Evolutionary conservation across 1,140 invertebrate species (phyloP), one percentile per base, ranked within the genome.

Genomic region (Cotesia vestalis): DNA sequence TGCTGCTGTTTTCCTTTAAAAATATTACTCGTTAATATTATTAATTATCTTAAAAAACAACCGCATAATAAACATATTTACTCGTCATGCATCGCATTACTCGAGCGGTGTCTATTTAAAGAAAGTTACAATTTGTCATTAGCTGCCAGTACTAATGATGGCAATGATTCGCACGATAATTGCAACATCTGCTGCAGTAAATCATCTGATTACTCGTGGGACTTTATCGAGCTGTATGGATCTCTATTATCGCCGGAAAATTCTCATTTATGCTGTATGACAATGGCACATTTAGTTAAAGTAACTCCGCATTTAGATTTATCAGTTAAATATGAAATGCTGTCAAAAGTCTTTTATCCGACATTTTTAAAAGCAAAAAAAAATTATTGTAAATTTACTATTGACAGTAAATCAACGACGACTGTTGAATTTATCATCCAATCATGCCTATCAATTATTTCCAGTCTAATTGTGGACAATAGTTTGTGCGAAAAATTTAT

Each of bases 1-100:
- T 92, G 91, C 77, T 92, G 91, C 70, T 92, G 91, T 78, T 89
- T 91, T 74, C 89, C 90, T 4, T 86, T 89, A 0, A 86, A 80
- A 27, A 78, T 75, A 6, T 72, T 89, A 1, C 61, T 89, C 6
- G 68, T 76, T 3, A 82, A 78, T 57, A 73, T 89, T 8, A 75
- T 87, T 0, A 75, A 78, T n/a, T 81, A 88, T 46, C 69, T 89
- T 0, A 83, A 83, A 38, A 83, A 81, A 34, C 74, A 84, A 35
- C 83, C 80, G 36, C 73, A 76, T 0, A 83, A 82, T 66, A 55
- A 73, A 0, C 77, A 76, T 27, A 82, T 83, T 0, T 85, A 88
- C 52, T 77, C 70, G 6, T 77, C 83, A 0, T 82, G 80, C 0
- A 78, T 88, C 8, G 80, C 82, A 11, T 78, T 92, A 0, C 76